phyloP scores from a whole-genome alignment of 2,113 vertebrate species.

The Dunckerocampus dactyliophorus region DNA sequence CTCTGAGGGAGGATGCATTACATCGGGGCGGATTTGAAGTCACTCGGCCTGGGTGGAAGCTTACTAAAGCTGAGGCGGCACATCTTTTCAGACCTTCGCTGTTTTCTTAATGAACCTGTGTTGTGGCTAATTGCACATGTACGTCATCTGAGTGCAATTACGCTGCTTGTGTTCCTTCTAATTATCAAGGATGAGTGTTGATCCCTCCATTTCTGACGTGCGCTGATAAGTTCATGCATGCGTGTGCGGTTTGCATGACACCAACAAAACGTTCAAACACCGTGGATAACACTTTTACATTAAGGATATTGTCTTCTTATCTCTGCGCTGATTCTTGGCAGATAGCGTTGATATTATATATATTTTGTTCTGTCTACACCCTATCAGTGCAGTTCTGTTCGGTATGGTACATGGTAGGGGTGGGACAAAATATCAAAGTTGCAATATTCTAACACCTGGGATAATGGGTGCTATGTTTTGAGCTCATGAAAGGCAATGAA shows the following conservation, averaged over 20 bases:
- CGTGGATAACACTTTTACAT: no score
- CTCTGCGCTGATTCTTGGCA: background rate
- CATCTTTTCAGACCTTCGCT: constrained; percentile 15
- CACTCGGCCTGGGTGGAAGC: constrained; percentile 20
- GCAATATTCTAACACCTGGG: background rate
- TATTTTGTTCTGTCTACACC: background rate
- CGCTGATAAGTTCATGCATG: background rate
- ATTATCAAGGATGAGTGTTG: constrained; percentile 23
- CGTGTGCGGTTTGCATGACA: background rate
- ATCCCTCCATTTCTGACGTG: constrained; percentile 10
- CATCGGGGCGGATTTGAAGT: constrained; percentile 29
- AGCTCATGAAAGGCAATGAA: no score
- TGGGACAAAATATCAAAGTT: background rate
- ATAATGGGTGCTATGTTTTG: no score
- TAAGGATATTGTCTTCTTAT: background rate
- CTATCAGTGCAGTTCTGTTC: background rate
- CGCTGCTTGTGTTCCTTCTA: constrained; percentile 13
- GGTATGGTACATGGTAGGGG: background rate
- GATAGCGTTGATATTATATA: background rate
- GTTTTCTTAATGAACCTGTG: constrained; percentile 41
- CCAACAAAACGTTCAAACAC: background rate
- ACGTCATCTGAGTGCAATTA: constrained; percentile 28
- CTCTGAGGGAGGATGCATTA: constrained; percentile 29
- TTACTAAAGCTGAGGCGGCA: constrained; percentile 27
- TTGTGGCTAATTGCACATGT: constrained; percentile 26